These are phyloP conservation scores for Cephus sareptanus DNA, from an alignment of 2,888 invertebrate species.

Conservation along the genomic window DNA sequence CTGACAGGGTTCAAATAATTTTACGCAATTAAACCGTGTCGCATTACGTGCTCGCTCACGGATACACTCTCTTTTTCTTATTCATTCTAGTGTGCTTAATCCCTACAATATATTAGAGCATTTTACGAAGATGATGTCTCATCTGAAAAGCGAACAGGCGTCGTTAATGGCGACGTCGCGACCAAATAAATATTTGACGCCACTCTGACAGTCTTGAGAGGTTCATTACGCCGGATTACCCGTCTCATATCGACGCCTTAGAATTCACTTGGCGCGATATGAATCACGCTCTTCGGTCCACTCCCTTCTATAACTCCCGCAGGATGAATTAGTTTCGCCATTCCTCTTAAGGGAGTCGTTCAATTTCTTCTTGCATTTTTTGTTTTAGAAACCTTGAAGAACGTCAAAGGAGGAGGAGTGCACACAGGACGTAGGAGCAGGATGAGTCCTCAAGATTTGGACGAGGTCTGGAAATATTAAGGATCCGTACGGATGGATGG, in stretches of 20 bases:
- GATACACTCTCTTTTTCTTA: not conserved
- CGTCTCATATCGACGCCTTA: slow-evolving; percentile 59
- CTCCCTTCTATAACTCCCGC: not conserved
- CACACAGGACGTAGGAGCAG: not conserved
- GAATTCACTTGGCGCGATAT: slow-evolving; percentile 44
- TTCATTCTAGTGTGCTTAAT: not conserved
- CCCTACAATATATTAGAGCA: not conserved
- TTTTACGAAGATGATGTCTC: not conserved
- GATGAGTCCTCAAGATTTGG: not conserved
- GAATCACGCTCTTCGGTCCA: slow-evolving; percentile 47
- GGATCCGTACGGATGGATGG: not conserved
- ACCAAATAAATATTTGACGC: slow-evolving; percentile 55
- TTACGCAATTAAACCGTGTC: not conserved
- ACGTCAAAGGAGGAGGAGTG: not conserved
- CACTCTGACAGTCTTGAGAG: slow-evolving; percentile 52
- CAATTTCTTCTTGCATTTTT: not conserved
- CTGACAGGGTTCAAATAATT: not conserved
- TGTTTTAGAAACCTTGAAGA: not conserved
- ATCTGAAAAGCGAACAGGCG: not conserved
- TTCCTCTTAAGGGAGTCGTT: not conserved
- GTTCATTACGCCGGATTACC: slow-evolving; percentile 61
- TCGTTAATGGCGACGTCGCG: slow-evolving; percentile 29
- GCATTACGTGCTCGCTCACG: not conserved
- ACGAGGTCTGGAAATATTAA: not conserved
- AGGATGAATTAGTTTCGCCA: not conserved